Percentiles rank a stretch among this genome's conserved stretches.
Evolutionary conservation across 2,888 invertebrate genomes (phyloP).

Genomic region (Chromoteleia sp.): DNA sequence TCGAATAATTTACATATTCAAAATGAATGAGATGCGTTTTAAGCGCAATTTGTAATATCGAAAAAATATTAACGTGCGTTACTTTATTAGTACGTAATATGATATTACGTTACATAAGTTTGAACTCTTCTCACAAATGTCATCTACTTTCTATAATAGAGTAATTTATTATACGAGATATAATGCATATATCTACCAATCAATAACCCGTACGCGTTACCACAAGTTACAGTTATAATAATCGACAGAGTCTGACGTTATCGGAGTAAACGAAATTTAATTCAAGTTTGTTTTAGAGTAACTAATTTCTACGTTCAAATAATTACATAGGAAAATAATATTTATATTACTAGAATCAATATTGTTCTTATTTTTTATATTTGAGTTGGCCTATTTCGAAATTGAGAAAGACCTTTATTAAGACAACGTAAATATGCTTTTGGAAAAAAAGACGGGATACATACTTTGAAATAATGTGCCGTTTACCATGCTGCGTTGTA

Average conservation of each 20-base stretch:
- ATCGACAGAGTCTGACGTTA: conserved; percentile 34
- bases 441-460: too few relatives aligned
- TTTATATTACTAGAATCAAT: not conserved
- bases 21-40: not conserved
- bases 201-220: conserved; percentile 18
- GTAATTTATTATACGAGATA: conserved; percentile 8
- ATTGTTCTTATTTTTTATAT: not conserved
- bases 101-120: not conserved
- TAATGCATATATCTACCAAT: conserved; percentile 25
- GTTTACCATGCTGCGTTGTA: conserved; percentile 17
- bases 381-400: not conserved
- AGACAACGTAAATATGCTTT: too few relatives aligned
- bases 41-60: not conserved
- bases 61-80: not conserved
- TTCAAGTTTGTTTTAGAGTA: conserved; percentile 4
- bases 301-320: not conserved
- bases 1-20: not conserved
- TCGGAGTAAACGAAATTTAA: conserved; percentile 9
- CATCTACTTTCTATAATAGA: conserved; percentile 7
- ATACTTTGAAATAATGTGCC: conserved; percentile 33
- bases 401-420: too few relatives aligned
- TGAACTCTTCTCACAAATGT: not conserved
- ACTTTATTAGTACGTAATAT: not conserved
- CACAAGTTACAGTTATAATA: conserved; percentile 20
- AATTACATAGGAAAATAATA: not conserved